These are phyloP conservation scores for Drosophila aldrichi DNA, from an alignment of 2,888 invertebrate species.

Conservation along the genomic window DNA sequence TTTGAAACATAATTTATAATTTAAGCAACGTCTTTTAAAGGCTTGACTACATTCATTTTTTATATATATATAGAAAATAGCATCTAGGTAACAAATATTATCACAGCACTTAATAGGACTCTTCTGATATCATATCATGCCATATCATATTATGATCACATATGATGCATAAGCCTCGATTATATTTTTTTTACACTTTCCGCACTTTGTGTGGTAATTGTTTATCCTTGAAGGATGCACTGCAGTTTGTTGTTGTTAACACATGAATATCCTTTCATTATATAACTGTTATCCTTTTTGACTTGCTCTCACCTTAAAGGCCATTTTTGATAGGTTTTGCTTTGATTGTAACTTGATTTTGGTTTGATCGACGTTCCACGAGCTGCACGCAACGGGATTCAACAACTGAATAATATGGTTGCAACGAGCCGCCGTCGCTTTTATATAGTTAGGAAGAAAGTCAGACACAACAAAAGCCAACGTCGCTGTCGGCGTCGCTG, in stretches of 20 bases:
- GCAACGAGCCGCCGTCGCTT: constrained; percentile 84
- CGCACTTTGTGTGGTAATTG: constrained; percentile 16
- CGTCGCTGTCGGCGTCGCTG: constrained; percentile 23
- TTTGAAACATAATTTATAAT: too few relatives aligned
- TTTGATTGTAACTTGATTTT: constrained; percentile 57
- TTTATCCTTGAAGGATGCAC: constrained; percentile 33
- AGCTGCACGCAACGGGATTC: constrained; percentile 85
- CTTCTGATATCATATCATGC: neutral
- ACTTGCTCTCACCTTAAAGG: constrained; percentile 78
- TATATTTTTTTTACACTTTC: constrained; percentile 21
- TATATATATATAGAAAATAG: too few relatives aligned
- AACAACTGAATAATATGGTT: constrained; percentile 85
- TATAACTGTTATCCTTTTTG: constrained; percentile 36
- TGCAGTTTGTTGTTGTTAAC: constrained; percentile 35
- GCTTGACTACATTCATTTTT: too few relatives aligned
- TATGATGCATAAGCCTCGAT: neutral
- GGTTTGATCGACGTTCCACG: constrained; percentile 62
- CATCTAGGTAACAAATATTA: neutral
- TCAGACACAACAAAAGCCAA: constrained; percentile 63
- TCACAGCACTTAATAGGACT: neutral
- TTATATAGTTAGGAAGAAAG: constrained; percentile 86
- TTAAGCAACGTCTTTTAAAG: too few relatives aligned
- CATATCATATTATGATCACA: neutral
- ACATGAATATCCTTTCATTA: constrained; percentile 58
- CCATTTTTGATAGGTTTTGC: constrained; percentile 71